Conservation (phyloP, 2,113 vertebrate species). For the Bos javanicus region DNA sequence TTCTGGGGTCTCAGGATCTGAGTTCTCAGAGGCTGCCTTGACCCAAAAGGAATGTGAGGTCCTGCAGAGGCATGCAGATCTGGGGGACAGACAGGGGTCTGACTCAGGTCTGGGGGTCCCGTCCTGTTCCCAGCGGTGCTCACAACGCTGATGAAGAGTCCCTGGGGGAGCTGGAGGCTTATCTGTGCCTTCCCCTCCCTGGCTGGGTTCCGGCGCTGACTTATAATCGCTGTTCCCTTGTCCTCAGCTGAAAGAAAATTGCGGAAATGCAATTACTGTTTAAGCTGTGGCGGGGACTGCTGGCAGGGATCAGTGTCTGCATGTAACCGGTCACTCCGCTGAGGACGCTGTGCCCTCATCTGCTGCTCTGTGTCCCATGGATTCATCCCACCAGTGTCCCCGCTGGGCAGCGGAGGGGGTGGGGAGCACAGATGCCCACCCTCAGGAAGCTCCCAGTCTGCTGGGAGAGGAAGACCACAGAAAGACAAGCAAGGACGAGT, state of each 20-base stretch:
- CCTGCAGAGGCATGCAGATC: neutral
- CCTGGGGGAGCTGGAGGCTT: neutral
- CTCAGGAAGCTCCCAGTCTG: neutral
- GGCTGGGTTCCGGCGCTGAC: neutral
- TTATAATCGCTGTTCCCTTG: neutral
- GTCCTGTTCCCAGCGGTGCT: neutral
- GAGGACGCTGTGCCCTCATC: neutral
- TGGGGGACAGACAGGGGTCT: neutral
- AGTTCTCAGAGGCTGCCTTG: neutral
- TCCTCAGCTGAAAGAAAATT: conserved; percentile 17
- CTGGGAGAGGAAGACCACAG: neutral
- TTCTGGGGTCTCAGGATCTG: neutral
- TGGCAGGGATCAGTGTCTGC: accelerated
- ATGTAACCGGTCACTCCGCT: accelerated
- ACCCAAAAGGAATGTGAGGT: neutral
- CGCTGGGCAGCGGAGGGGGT: accelerated
- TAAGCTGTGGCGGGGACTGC: accelerated
- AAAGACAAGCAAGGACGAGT: neutral
- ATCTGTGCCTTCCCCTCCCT: neutral
- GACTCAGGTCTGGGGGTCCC: neutral
- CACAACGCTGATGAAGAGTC: accelerated
- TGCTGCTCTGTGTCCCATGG: neutral
- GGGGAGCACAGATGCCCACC: neutral
- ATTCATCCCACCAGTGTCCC: neutral
- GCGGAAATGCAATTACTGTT: neutral